Conservation (phyloP, 2,797 vertebrate species). For the Selene dorsalis region DNA sequence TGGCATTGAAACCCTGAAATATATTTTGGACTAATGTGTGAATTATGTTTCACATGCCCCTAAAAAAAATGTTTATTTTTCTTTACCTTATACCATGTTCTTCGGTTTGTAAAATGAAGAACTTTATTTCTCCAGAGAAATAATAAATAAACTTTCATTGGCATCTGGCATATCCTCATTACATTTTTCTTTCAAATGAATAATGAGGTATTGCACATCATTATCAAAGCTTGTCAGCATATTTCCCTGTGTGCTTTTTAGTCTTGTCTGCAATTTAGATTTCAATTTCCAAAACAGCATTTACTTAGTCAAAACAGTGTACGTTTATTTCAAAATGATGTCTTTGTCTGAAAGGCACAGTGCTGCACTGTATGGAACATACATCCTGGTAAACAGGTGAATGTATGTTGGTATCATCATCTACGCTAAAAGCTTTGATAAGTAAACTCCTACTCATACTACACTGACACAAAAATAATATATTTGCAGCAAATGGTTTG, state of each 20-base stretch:
- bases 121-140: conserved; percentile 47
- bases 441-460: conserved; percentile 36
- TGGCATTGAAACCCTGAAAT: conserved; percentile 59
- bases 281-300: conserved; percentile 37
- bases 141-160: conserved; percentile 65
- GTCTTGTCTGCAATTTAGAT: conserved; percentile 35
- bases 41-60: conserved; percentile 37
- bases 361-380: conserved; percentile 29
- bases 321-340: conserved; percentile 24
- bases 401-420: conserved; percentile 41
- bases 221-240: conserved; percentile 74
- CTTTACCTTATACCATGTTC: conserved; percentile 20
- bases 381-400: conserved; percentile 32
- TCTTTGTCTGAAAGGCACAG: conserved; percentile 20
- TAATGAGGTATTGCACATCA: conserved; percentile 65
- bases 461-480: conserved; percentile 36
- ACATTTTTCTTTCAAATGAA: conserved; percentile 45
- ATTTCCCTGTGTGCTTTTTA: conserved; percentile 36
- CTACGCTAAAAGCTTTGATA: conserved; percentile 72
- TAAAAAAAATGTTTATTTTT: conserved; percentile 18
- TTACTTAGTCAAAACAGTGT: conserved; percentile 26
- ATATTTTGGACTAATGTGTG: conserved; percentile 59
- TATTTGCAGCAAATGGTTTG: conserved; percentile 78
- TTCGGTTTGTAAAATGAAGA: conserved; percentile 39
- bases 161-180: conserved; percentile 59